Evolutionary conservation across 2,888 invertebrate genomes (phyloP).

Genomic region (Glaucopsyche alexis): DNA sequence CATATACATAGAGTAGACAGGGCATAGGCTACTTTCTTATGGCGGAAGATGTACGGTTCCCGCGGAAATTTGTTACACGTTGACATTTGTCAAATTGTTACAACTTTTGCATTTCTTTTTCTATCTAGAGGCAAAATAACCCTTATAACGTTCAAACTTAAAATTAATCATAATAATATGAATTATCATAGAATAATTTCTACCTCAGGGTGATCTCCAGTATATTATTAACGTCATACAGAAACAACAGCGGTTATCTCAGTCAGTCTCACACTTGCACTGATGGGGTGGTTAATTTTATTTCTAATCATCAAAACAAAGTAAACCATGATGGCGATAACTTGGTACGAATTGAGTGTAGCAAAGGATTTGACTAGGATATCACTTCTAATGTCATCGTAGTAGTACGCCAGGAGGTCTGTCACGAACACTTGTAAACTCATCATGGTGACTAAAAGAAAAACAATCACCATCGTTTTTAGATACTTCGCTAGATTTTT

Average conservation of each 20-base stretch:
- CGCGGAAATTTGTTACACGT: no score
- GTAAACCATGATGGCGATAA: constrained; percentile 45
- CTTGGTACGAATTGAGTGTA: constrained; percentile 50
- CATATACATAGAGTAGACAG: no score
- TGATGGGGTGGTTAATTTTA: background rate
- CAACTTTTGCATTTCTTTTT: no score
- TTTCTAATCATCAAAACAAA: constrained; percentile 38
- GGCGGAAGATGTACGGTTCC: no score
- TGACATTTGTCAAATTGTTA: no score
- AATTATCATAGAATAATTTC: no score
- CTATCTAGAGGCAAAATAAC: no score
- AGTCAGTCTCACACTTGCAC: background rate
- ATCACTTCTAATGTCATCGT: constrained; percentile 34
- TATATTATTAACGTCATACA: background rate
- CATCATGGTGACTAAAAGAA: constrained; percentile 52
- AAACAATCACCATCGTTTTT: constrained; percentile 49
- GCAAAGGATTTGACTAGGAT: constrained; percentile 43
- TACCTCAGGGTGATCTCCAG: no score
- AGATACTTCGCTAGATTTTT: constrained; percentile 43
- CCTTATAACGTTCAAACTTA: no score
- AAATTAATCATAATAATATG: no score
- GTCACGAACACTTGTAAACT: constrained; percentile 56
- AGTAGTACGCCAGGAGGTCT: constrained; percentile 46
- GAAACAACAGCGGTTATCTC: background rate
- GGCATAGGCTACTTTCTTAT: no score